Evolutionary conservation across 2,888 invertebrate species (phyloP).

Genomic region (Spilarctia lutea): DNA sequence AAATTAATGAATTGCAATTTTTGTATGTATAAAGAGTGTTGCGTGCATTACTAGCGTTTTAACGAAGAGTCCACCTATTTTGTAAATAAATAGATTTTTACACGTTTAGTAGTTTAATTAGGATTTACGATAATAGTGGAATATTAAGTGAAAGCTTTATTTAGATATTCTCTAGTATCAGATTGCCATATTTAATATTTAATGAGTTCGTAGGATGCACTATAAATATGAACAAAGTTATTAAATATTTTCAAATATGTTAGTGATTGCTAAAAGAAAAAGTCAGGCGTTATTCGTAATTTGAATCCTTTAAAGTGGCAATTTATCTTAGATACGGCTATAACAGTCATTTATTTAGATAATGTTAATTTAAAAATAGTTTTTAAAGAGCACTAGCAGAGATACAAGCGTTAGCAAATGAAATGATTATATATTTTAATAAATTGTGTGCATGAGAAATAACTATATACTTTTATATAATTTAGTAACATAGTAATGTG

Average conservation of each 20-base stretch:
- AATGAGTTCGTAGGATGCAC: conserved; percentile 48
- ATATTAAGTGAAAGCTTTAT: conserved; percentile 79
- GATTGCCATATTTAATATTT: conserved; percentile 75
- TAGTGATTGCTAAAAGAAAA: conserved; percentile 37
- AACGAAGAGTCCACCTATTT: conserved; percentile 86
- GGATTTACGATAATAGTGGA: conserved; percentile 59
- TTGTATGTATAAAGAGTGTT: conserved; percentile 68
- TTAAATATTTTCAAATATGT: conserved; percentile 32
- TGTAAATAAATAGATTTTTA: conserved; percentile 85
- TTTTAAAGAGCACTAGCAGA: not conserved
- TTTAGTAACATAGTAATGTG: not conserved
- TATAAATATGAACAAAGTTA: conserved; percentile 37
- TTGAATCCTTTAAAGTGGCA: conserved; percentile 35
- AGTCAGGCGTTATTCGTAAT: conserved; percentile 31
- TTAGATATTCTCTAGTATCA: conserved; percentile 73
- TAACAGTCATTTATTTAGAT: not conserved
- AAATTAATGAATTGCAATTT: conserved; percentile 34
- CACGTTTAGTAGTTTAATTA: conserved; percentile 73
- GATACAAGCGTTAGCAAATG: not conserved
- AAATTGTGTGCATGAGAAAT: not conserved
- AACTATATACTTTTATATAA: not conserved
- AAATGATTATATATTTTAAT: not conserved
- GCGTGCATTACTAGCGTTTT: conserved; percentile 80
- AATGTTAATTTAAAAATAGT: not conserved
- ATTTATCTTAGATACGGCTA: conserved; percentile 15